Base-by-base conservation (phyloP, 1,140 invertebrate species). In the Atta colombica region DNA sequence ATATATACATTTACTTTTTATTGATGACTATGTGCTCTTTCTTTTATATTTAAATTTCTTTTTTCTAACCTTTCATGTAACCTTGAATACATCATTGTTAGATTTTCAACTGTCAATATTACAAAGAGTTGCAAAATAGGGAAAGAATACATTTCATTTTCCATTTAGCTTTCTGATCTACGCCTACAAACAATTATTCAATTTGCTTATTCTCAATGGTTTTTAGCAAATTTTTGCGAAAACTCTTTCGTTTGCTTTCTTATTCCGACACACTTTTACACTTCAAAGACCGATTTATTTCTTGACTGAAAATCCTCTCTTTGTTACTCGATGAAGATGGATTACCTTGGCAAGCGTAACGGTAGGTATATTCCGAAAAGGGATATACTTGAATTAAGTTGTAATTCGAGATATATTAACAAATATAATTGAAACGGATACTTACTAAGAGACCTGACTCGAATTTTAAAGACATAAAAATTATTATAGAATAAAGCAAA, bases 231-330 rank as follows among this genome's bases (percentile, higher is more conserved):
- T 53, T 31, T 65, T 65, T 18, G 3, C 28, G 28, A 65, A 35
- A 8, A 65, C 3, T 66, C 18, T 10, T 21, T 58, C 55, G 35
- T 2, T 39, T n/a, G n/a, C 5, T 21, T 49, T 39, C 4, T n/a
- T 21, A 12, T n/a, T 66, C 12, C 5, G 35, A 21, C 65, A 68
- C 10, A 2, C 35, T 35, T 25, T 84, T 31, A 71, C 53, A 60
- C 58, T 89, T 85, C 63, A 1, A 77, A 25, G 78, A 85, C 60
- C 53, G 31, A 86, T 85, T 88, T 72, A 66, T 86, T 88, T 71
- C 49, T 75, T 39, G 6, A 53, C 35, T 21, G 58, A 8, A 86
- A 82, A 31, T 55, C 45, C 14, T 58, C 25, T 14, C 45, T 85
- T 84, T 88, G 66, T 18, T 18, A 51, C 0, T 63, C 10, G 14